phyloP scores from a whole-genome alignment of 1,140 invertebrate genomes.

The Trichonephila inaurata region DNA sequence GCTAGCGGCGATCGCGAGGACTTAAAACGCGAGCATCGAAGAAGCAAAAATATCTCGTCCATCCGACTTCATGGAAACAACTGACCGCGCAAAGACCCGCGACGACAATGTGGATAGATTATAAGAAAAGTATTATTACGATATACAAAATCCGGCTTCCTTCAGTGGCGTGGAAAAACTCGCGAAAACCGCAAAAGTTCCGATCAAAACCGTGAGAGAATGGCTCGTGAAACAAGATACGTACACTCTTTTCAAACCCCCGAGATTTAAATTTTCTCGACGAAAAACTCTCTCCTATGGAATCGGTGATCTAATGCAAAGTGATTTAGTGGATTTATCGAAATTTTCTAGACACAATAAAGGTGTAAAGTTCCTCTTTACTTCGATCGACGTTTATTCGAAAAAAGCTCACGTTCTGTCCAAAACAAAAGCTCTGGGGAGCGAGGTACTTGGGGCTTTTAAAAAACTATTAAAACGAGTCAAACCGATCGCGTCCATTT shows the following conservation, averaged over 20 bases:
- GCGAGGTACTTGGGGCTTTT: background rate
- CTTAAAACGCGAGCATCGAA: background rate
- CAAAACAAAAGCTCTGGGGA: background rate
- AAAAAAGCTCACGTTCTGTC: background rate
- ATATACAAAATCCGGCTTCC: background rate
- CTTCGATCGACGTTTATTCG: background rate
- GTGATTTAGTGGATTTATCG: background rate
- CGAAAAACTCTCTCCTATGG: background rate
- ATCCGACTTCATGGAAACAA: background rate
- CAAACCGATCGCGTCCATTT: background rate
- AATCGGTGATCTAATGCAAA: background rate
- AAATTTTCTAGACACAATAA: background rate
- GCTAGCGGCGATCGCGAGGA: background rate
- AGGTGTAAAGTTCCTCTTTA: background rate
- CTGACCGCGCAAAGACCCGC: background rate
- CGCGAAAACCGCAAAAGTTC: background rate
- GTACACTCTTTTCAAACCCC: background rate
- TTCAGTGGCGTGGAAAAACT: background rate
- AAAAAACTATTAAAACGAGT: background rate
- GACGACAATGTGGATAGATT: background rate
- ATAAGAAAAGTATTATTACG: background rate
- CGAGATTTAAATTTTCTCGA: background rate
- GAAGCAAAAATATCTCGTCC: background rate
- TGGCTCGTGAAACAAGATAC: background rate
- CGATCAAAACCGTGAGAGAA: background rate